These are phyloP conservation scores for Chelonoidis abingdonii DNA, from an alignment of 2,113 vertebrate genomes.

Conservation along the genomic window DNA sequence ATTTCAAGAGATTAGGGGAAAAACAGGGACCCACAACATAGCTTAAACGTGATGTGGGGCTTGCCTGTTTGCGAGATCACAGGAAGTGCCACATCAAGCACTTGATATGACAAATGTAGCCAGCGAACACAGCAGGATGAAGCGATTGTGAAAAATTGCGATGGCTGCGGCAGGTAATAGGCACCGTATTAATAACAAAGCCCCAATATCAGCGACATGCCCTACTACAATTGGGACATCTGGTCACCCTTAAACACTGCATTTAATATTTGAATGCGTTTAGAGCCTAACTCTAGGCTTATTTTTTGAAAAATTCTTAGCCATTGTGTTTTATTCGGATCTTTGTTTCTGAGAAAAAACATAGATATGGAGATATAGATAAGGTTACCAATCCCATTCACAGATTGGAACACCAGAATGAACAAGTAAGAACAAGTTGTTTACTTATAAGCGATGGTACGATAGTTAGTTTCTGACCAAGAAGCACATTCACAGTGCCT, in stretches of 20 bases:
- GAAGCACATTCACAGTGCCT: not conserved
- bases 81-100: not conserved
- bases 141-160: no score
- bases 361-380: not conserved
- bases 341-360: slow-evolving; percentile 26
- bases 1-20: not conserved
- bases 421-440: not conserved
- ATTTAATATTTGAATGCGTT: not conserved
- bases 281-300: not conserved
- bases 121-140: not conserved
- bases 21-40: not conserved
- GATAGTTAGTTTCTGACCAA: not conserved
- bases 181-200: no score
- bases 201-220: no score
- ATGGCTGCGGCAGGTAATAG: no score
- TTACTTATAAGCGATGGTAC: not conserved
- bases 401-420: not conserved
- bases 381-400: slow-evolving; percentile 44
- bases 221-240: no score
- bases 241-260: not conserved
- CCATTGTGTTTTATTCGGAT: not conserved
- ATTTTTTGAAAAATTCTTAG: slow-evolving; percentile 20
- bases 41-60: not conserved
- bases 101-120: not conserved
- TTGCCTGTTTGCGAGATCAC: not conserved